Evolutionary conservation across 2,113 vertebrate genomes (phyloP).

Genomic region (Rhinolophus ferrumequinum): DNA sequence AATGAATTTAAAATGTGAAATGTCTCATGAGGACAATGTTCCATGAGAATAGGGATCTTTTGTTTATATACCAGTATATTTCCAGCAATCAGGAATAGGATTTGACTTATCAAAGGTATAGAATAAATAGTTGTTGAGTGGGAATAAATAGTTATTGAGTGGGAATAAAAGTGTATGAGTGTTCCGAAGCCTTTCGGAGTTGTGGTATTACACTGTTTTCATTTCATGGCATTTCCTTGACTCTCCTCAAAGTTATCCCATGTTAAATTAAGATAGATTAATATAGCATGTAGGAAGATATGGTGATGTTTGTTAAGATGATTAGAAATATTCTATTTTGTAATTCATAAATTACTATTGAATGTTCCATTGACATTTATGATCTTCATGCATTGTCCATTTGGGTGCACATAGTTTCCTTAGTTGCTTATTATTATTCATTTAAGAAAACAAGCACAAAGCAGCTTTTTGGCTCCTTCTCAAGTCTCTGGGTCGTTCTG

Average conservation of each 20-base stretch:
- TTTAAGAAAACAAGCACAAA: neutral
- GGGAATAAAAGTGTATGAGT: neutral
- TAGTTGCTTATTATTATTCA: conserved; percentile 1
- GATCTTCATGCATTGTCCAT: neutral
- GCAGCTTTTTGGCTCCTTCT: too few species aligned
- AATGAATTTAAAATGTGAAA: neutral
- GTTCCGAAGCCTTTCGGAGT: neutral
- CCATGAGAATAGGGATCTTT: neutral
- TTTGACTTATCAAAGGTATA: neutral
- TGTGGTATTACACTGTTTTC: neutral
- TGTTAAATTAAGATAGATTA: conserved; percentile 8
- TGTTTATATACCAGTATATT: neutral
- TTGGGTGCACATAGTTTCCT: neutral
- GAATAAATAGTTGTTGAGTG: neutral
- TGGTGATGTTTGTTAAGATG: neutral
- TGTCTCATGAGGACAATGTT: neutral
- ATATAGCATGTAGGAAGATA: neutral
- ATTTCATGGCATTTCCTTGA: neutral
- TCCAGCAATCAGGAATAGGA: neutral
- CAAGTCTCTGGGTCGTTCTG: too few species aligned
- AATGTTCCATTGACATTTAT: conserved; percentile 28
- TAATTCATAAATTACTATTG: conserved; percentile 34
- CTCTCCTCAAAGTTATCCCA: neutral
- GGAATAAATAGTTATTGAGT: neutral
- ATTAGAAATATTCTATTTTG: conserved; percentile 21